Conservation (phyloP, 1,140 invertebrate species). For the Chironomus striatipennis region DNA sequence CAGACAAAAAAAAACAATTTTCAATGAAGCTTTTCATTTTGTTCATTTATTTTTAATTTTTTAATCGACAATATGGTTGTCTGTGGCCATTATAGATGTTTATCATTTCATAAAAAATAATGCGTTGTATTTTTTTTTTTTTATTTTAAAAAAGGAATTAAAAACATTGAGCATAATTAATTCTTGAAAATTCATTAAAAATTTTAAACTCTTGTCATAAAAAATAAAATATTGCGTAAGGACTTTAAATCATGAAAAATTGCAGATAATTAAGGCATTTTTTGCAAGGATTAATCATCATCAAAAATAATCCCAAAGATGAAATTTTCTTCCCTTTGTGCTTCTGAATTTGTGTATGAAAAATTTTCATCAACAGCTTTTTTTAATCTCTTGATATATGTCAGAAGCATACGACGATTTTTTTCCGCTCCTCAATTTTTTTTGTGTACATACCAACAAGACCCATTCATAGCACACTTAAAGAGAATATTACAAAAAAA, state of each 20-base stretch:
- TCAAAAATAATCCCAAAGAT: neutral
- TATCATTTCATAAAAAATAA: too few relatives aligned
- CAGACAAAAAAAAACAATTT: too few relatives aligned
- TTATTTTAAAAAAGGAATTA: too few relatives aligned
- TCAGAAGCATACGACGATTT: neutral
- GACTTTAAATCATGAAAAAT: neutral
- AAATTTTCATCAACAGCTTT: neutral
- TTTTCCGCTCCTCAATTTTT: neutral
- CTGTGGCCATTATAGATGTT: too few relatives aligned
- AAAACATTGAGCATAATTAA: too few relatives aligned
- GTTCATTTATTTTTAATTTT: too few relatives aligned
- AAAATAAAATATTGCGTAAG: too few relatives aligned
- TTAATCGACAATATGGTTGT: too few relatives aligned
- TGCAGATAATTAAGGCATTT: neutral
- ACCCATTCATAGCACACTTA: constrained; percentile 8
- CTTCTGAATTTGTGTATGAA: neutral
- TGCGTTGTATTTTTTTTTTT: too few relatives aligned
- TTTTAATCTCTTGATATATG: constrained; percentile 14
- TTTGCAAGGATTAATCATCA: neutral
- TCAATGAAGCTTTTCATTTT: too few relatives aligned
- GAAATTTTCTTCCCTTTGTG: neutral
- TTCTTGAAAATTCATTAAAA: too few relatives aligned
- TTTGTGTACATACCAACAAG: neutral
- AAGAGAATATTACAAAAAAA: neutral
- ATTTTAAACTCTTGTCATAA: too few relatives aligned